These are phyloP conservation scores for Hydrophis major DNA, from an alignment of 2,797 vertebrate genomes.

Conservation along the genomic window DNA sequence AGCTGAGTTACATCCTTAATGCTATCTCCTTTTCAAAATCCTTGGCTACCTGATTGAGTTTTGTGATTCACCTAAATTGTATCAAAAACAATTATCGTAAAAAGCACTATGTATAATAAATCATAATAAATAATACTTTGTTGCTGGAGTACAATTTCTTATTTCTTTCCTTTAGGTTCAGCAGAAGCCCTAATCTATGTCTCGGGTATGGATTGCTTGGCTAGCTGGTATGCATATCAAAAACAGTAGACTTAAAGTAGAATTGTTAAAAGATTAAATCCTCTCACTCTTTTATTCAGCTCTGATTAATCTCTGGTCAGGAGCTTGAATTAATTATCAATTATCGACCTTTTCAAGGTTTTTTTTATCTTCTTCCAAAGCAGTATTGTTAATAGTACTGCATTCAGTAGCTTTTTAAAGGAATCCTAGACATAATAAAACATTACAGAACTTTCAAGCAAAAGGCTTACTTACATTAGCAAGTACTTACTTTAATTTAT, in stretches of 20 bases:
- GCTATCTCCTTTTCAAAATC: neutral
- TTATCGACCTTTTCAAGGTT: neutral
- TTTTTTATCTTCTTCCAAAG: neutral
- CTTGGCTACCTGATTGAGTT: neutral
- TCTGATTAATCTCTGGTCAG: neutral
- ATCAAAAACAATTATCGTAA: neutral
- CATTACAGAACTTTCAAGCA: neutral
- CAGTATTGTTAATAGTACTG: neutral
- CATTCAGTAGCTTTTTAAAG: neutral
- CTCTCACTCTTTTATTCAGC: neutral
- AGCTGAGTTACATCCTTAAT: neutral
- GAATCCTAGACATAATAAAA: neutral
- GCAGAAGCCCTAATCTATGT: neutral
- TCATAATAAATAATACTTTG: neutral
- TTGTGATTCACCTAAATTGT: neutral
- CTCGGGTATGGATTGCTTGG: neutral
- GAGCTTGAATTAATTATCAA: neutral
- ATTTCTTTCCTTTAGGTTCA: neutral
- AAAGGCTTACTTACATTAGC: neutral
- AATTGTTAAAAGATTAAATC: neutral
- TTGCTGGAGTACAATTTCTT: neutral
- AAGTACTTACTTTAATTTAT: neutral
- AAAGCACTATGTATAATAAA: neutral
- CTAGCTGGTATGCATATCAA: neutral
- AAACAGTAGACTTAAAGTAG: neutral